Conservation (phyloP, 2,797 vertebrate species). For the Petrocephalus sullivani region DNA sequence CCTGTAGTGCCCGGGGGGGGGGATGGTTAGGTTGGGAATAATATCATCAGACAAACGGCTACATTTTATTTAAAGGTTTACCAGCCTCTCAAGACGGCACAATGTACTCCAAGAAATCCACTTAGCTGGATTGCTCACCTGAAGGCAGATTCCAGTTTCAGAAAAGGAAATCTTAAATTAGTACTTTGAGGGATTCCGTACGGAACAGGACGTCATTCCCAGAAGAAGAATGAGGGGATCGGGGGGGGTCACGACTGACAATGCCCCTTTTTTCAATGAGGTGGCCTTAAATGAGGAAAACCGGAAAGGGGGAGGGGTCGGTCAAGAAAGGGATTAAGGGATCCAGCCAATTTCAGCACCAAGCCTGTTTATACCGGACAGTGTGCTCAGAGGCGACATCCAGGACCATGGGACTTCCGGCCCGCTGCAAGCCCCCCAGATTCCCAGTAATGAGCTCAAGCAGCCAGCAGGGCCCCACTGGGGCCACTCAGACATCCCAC, state of each 20-base stretch:
- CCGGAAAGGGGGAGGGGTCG: neutral
- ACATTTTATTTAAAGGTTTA: neutral
- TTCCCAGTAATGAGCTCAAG: neutral
- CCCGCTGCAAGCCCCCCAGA: neutral
- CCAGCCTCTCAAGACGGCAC: neutral
- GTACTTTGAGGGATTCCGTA: neutral
- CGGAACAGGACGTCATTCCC: neutral
- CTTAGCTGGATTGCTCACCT: neutral
- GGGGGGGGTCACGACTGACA: neutral
- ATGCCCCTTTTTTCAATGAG: neutral
- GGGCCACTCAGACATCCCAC: neutral
- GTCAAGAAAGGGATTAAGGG: neutral
- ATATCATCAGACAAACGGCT: neutral
- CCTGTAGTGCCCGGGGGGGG: neutral
- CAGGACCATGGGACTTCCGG: neutral
- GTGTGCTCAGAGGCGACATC: neutral
- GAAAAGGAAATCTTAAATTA: neutral
- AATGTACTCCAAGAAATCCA: neutral
- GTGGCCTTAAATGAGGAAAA: neutral
- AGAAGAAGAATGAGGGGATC: neutral
- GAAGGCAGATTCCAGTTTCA: neutral
- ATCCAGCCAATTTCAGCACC: neutral
- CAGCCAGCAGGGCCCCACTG: neutral
- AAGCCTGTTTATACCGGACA: neutral
- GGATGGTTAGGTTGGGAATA: neutral